A percentile compares a stretch with the other conserved stretches of the same genome.
These are phyloP conservation scores for Scrobipalpa costella DNA, from an alignment of 2,888 invertebrate species.

Conservation along the genomic window DNA sequence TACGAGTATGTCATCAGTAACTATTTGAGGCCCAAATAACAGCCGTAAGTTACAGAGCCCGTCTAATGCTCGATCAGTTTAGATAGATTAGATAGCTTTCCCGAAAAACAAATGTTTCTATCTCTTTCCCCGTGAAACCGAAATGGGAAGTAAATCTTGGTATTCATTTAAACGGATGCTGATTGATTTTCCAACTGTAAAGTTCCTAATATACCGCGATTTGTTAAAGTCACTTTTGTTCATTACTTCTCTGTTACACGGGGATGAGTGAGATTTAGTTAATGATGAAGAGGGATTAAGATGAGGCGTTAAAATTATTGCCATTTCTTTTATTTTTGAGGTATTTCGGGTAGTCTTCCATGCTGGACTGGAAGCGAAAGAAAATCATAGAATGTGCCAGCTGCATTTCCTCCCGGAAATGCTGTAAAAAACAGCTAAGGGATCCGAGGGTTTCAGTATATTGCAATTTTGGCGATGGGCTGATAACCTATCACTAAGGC, in stretches of 20 bases:
- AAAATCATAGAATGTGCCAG: too few species aligned
- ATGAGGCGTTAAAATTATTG: not conserved
- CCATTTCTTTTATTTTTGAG: not conserved
- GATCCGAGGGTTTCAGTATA: too few species aligned
- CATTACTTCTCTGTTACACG: not conserved
- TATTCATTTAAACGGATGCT: not conserved
- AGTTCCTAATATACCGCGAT: not conserved
- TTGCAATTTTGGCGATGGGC: too few species aligned
- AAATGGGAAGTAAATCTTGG: not conserved
- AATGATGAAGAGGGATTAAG: not conserved
- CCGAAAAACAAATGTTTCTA: conserved; percentile 43
- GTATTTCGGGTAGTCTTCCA: too few species aligned
- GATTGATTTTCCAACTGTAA: not conserved
- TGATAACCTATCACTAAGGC: too few species aligned
- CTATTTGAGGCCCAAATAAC: conserved; percentile 64
- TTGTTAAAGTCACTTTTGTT: conserved; percentile 1
- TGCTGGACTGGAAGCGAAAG: too few species aligned
- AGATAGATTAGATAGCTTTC: conserved; percentile 65
- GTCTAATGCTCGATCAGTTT: conserved; percentile 68
- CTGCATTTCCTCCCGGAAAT: too few species aligned
- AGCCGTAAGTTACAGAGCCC: conserved; percentile 70
- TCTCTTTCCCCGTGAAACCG: conserved; percentile 15
- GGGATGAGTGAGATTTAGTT: not conserved
- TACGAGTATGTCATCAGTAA: not conserved
- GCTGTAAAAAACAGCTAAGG: too few species aligned